Evolutionary conservation across 2,888 invertebrate genomes (phyloP).

Genomic region (Bursaphelenchus okinawaensis): DNA sequence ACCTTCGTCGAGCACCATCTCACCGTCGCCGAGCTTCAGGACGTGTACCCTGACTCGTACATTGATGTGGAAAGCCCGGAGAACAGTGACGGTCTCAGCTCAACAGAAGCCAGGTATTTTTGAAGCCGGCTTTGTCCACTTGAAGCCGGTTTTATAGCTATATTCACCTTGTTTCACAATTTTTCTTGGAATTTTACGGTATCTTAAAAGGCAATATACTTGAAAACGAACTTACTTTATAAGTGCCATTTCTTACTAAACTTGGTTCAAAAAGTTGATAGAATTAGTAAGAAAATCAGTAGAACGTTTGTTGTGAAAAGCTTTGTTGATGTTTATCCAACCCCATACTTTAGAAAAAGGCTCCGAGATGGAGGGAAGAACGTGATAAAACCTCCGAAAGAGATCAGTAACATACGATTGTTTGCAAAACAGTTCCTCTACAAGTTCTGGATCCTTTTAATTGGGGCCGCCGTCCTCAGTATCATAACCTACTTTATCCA

Average conservation of each 20-base stretch:
- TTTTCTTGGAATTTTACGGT: not conserved
- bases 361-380: slow-evolving; percentile 50
- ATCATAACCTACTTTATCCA: slow-evolving; percentile 52
- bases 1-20: slow-evolving; percentile 53
- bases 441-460: slow-evolving; percentile 54
- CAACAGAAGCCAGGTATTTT: slow-evolving; percentile 44
- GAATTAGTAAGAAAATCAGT: too few species aligned
- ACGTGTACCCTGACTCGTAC: slow-evolving; percentile 51
- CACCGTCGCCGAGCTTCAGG: slow-evolving; percentile 37
- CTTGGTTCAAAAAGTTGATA: too few species aligned
- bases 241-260: too few species aligned
- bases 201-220: too few species aligned
- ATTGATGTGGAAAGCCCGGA: slow-evolving; percentile 44
- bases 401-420: slow-evolving; percentile 34
- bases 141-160: not conserved
- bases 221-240: too few species aligned
- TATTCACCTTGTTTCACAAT: not conserved
- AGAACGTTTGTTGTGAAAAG: too few species aligned
- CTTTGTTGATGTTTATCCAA: too few species aligned
- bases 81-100: slow-evolving; percentile 46
- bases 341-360: slow-evolving; percentile 1
- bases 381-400: slow-evolving; percentile 38
- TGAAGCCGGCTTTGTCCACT: too few species aligned
- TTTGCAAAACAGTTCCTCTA: slow-evolving; percentile 52
- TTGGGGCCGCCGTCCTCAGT: slow-evolving; percentile 44